A percentile compares a stretch with the other conserved stretches of the same genome.
phyloP scores from a whole-genome alignment of 2,113 vertebrate species.

The Nycticebus coucang region DNA sequence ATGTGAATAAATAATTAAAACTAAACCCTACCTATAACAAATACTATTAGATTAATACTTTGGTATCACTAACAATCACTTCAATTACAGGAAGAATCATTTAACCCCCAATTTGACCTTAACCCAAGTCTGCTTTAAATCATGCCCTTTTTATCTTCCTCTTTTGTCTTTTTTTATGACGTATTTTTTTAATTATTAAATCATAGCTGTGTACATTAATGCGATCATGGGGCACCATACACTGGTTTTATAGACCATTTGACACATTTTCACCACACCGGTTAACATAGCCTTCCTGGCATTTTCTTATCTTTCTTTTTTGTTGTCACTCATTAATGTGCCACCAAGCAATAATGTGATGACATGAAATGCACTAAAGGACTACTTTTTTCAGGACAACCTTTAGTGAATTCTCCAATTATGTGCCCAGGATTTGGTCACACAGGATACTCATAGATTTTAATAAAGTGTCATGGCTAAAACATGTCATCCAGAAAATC shows the following conservation, averaged over 20 bases:
- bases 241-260: too few relatives aligned
- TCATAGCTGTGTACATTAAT: too few relatives aligned
- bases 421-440: neutral
- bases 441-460: neutral
- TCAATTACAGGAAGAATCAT: neutral
- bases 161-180: neutral
- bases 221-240: too few relatives aligned
- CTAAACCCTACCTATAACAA: neutral
- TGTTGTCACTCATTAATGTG: neutral
- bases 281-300: too few relatives aligned
- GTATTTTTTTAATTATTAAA: too few relatives aligned
- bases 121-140: slow-evolving; percentile 20
- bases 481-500: neutral
- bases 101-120: neutral
- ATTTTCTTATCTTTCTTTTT: slow-evolving; percentile 20
- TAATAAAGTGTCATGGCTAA: slow-evolving; percentile 2
- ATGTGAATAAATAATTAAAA: slow-evolving; percentile 32
- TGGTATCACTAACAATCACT: neutral
- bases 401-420: neutral
- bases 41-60: neutral
- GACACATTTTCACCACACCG: too few relatives aligned
- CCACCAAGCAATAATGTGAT: slow-evolving; percentile 4
- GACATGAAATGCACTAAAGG: neutral
- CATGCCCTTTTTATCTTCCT: slow-evolving; percentile 7
- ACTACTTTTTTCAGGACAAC: slow-evolving; percentile 21